Percentiles rank a stretch among this genome's conserved stretches.
Conservation (phyloP, 2,797 vertebrate species). For the Aeoliscus strigatus region DNA sequence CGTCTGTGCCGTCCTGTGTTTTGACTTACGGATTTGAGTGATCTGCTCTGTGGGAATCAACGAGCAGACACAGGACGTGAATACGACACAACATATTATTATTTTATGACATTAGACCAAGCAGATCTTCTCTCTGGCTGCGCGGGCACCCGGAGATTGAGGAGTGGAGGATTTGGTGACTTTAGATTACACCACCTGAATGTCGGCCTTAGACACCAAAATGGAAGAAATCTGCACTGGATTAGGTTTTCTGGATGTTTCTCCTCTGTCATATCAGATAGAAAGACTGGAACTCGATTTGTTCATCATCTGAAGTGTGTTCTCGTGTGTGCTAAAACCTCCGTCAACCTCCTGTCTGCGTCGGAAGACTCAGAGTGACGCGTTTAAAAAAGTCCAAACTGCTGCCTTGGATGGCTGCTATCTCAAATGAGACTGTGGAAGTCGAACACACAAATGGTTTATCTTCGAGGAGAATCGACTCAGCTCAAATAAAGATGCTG, state of each 20-base stretch:
- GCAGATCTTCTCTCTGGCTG: no score
- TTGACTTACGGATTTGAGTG: no score
- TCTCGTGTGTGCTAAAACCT: slow-evolving; percentile 39
- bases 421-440: slow-evolving; percentile 31
- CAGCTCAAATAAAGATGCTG: slow-evolving; percentile 41
- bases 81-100: no score
- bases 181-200: no score
- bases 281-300: slow-evolving; percentile 45
- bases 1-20: no score
- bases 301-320: slow-evolving; percentile 47
- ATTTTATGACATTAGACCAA: no score
- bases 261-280: slow-evolving; percentile 25
- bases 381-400: slow-evolving; percentile 44
- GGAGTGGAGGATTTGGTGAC: no score
- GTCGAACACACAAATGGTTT: slow-evolving; percentile 30
- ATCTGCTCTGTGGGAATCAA: no score
- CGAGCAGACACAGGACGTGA: no score
- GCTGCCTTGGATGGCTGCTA: slow-evolving; percentile 22
- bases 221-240: slow-evolving; percentile 6
- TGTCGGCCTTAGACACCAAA: no score
- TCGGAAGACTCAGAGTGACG: slow-evolving; percentile 34
- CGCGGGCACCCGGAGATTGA: no score
- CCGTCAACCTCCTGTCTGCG: slow-evolving; percentile 38
- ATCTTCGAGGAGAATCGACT: slow-evolving; percentile 45
- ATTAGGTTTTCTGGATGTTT: slow-evolving; percentile 14